Evolutionary conservation across 2,888 invertebrate genomes (phyloP).

Genomic region (Caenorhabditis angaria): DNA sequence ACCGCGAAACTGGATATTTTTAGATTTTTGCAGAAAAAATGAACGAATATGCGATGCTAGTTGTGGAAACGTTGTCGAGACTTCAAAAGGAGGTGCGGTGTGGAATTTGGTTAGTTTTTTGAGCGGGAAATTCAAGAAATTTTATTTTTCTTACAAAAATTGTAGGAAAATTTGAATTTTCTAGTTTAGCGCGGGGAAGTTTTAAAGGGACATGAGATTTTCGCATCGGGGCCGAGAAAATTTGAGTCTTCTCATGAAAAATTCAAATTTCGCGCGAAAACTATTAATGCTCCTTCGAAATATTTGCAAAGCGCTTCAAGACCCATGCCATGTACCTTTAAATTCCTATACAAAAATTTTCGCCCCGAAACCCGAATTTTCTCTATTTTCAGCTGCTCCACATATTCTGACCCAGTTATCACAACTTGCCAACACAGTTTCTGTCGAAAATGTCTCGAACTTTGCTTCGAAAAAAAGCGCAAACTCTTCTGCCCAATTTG

Average conservation of each 20-base stretch:
- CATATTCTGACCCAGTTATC: constrained; percentile 45
- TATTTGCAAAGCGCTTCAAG: no score
- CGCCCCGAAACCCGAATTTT: no score
- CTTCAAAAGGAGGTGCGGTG: constrained; percentile 52
- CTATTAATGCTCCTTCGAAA: no score
- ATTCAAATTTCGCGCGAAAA: no score
- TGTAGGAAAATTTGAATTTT: no score
- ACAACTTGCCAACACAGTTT: constrained; percentile 54
- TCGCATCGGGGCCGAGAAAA: no score
- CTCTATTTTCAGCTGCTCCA: constrained; percentile 55
- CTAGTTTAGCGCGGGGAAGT: no score
- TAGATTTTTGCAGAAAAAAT: constrained; percentile 13
- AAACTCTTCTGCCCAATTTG: constrained; percentile 55
- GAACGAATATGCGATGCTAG: constrained; percentile 21
- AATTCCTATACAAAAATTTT: no score
- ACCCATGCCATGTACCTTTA: no score
- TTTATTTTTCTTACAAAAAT: no score
- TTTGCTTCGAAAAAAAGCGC: constrained; percentile 40
- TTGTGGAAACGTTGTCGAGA: constrained; percentile 17
- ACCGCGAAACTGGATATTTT: neutral
- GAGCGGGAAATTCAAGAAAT: no score
- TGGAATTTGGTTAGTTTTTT: constrained; percentile 48
- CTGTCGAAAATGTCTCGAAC: constrained; percentile 42
- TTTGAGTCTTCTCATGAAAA: constrained; percentile 6
- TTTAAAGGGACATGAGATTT: no score